Conservation (phyloP, 1,140 invertebrate species). For the Thaumetopoea pityocampa region DNA sequence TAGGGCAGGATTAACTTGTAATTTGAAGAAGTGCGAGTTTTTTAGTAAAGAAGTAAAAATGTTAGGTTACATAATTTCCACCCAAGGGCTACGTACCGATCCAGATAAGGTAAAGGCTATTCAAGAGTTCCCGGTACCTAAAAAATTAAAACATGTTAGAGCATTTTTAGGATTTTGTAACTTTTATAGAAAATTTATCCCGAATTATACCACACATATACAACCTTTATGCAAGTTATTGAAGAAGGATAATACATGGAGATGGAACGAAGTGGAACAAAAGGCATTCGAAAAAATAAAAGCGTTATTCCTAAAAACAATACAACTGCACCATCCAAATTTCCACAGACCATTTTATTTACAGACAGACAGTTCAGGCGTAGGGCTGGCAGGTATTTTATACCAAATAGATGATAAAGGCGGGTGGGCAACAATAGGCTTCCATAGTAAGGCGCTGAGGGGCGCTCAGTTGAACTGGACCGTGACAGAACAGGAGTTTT, state of each 20-base stretch:
- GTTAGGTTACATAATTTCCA: conserved; percentile 36
- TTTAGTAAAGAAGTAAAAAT: conserved; percentile 29
- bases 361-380: conserved; percentile 37
- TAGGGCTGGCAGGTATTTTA: conserved; percentile 29
- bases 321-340: conserved; percentile 29
- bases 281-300: conserved; percentile 18
- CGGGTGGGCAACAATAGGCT: conserved; percentile 16
- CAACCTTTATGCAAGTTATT: conserved; percentile 33
- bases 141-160: conserved; percentile 39
- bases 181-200: conserved; percentile 46
- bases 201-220: conserved; percentile 22
- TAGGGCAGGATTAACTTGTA: conserved; percentile 26
- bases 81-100: conserved; percentile 36
- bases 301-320: conserved; percentile 21
- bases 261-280: conserved; percentile 11
- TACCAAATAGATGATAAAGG: conserved; percentile 25
- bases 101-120: conserved; percentile 38
- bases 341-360: conserved; percentile 25
- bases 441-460: conserved; percentile 22
- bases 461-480: conserved; percentile 34
- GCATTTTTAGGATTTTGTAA: conserved; percentile 47
- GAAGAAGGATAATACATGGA: conserved; percentile 20
- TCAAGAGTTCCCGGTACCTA: conserved; percentile 33
- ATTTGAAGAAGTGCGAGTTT: conserved; percentile 36
- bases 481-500: conserved; percentile 42